Evolutionary conservation across 2,888 invertebrate species (phyloP).

Genomic region (Odontothrips loti): DNA sequence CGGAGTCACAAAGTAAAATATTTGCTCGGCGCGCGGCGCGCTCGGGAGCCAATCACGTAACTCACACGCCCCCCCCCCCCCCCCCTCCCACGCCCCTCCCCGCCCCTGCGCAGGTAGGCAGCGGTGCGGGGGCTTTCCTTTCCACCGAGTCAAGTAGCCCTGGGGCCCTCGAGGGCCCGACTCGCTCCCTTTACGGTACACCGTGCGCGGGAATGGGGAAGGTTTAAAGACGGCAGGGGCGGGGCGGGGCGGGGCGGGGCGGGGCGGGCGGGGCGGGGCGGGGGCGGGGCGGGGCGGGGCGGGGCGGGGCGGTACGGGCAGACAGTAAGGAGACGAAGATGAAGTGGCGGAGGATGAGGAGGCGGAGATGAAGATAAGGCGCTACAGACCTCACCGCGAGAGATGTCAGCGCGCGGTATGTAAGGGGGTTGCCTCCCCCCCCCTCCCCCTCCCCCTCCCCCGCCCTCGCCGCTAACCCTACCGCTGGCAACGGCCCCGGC

Average conservation of each 20-base stretch:
- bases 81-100: background rate
- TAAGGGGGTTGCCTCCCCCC: too few species aligned
- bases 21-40: background rate
- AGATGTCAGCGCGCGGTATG: too few species aligned
- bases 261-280: background rate
- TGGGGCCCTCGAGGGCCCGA: background rate
- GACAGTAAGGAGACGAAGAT: background rate
- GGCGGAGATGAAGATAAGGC: too few species aligned
- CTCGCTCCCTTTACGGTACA: background rate
- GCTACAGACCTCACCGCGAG: too few species aligned
- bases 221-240: background rate
- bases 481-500: too few species aligned
- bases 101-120: background rate
- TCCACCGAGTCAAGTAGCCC: too few species aligned
- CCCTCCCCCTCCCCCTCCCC: too few species aligned
- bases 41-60: background rate
- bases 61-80: background rate
- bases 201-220: too few species aligned
- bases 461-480: too few species aligned
- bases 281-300: background rate
- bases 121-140: background rate
- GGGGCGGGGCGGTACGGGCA: background rate
- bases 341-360: background rate
- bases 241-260: background rate
- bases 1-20: constrained; percentile 17